A percentile compares a stretch with the other conserved stretches of the same genome.
phyloP scores from a whole-genome alignment of 2,797 vertebrate species.

The Mycteria americana region DNA sequence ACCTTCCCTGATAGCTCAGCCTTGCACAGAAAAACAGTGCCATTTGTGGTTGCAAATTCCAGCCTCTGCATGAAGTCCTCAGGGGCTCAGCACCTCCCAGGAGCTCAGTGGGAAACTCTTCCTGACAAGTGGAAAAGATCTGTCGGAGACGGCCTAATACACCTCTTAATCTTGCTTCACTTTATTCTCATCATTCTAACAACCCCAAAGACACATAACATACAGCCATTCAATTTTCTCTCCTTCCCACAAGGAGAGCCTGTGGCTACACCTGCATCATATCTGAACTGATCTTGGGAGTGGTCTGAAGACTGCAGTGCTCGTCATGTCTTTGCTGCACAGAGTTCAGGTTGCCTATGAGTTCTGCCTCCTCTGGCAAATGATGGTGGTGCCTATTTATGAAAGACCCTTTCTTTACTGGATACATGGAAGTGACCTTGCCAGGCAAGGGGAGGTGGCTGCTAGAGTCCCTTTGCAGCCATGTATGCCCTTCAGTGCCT shows the following conservation, averaged over 20 bases:
- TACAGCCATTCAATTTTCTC: neutral
- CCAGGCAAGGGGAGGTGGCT: neutral
- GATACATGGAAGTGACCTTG: neutral
- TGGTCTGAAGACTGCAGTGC: neutral
- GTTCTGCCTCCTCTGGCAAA: neutral
- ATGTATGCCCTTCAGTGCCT: neutral
- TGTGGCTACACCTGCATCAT: neutral
- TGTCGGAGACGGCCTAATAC: neutral
- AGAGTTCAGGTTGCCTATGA: neutral
- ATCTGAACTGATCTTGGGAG: neutral
- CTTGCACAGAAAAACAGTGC: neutral
- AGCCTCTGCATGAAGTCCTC: neutral
- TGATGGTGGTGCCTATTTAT: neutral
- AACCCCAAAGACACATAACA: neutral
- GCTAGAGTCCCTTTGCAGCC: neutral
- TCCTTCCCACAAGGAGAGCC: neutral
- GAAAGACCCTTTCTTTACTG: neutral
- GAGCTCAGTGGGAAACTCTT: neutral
- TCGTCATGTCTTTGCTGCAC: neutral
- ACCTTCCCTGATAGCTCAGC: constrained; percentile 18
- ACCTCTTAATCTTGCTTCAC: neutral
- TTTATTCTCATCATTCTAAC: neutral
- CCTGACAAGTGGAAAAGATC: neutral
- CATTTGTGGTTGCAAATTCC: neutral
- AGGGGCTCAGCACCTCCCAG: neutral